These are phyloP conservation scores for Protomyctophum bolini DNA, from an alignment of 2,113 vertebrate genomes.

Conservation along the genomic window DNA sequence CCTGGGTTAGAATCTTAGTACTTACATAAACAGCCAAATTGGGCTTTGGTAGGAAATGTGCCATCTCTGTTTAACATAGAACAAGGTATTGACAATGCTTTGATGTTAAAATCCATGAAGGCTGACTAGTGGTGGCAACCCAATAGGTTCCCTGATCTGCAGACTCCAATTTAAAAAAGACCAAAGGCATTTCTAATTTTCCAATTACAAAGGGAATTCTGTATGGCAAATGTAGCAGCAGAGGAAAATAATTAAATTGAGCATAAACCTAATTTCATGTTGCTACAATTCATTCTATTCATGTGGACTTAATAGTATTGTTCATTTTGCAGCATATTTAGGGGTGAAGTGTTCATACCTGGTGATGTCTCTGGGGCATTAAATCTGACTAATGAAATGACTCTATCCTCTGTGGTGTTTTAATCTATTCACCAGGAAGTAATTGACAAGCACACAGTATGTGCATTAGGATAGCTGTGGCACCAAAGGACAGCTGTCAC, in stretches of 20 bases:
- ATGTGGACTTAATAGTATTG: constrained; percentile 66
- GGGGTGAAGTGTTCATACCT: constrained; percentile 69
- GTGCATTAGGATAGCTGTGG: constrained; percentile 65
- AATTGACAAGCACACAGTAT: constrained; percentile 75
- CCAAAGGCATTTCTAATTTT: constrained; percentile 41
- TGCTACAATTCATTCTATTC: constrained; percentile 70
- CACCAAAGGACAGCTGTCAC: constrained; percentile 76
- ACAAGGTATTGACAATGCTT: not conserved
- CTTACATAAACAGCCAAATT: constrained; percentile 25
- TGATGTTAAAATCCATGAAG: constrained; percentile 33
- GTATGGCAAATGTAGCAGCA: constrained; percentile 24
- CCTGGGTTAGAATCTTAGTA: not conserved
- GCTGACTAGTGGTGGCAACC: constrained; percentile 43
- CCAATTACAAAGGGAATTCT: constrained; percentile 16
- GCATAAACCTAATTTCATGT: constrained; percentile 73
- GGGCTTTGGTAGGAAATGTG: constrained; percentile 29
- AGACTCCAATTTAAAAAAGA: constrained; percentile 47
- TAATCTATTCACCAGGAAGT: constrained; percentile 76
- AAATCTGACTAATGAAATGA: constrained; percentile 77
- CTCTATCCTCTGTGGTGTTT: constrained; percentile 73
- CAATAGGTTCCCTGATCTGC: constrained; percentile 28
- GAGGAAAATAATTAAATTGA: constrained; percentile 64
- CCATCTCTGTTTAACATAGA: constrained; percentile 27
- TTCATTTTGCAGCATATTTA: constrained; percentile 70
- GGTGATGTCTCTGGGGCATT: constrained; percentile 71